These are phyloP conservation scores for Drosophila lini DNA, from an alignment of 1,140 invertebrate species.

Conservation along the genomic window DNA sequence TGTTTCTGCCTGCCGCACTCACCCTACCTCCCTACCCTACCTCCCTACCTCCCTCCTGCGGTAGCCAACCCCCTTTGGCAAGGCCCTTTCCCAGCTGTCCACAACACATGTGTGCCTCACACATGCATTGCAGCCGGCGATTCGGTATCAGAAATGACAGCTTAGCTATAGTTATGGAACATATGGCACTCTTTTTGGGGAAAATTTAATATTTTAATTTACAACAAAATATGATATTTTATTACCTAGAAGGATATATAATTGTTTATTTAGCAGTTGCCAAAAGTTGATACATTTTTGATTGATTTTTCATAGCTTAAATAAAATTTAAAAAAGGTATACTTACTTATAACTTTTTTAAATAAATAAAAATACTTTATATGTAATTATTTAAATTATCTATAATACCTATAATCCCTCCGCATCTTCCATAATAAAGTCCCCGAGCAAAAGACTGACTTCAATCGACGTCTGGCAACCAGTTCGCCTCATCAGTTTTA, in stretches of 20 bases:
- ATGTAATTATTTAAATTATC: too few relatives aligned
- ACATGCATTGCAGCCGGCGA: conserved; percentile 68
- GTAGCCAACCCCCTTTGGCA: conserved; percentile 23
- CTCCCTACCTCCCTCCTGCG: conserved; percentile 3
- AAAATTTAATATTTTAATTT: neutral
- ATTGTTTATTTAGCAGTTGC: too few relatives aligned
- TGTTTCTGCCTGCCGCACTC: conserved; percentile 56
- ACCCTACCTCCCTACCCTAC: conserved; percentile 30
- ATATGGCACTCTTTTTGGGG: conserved; percentile 11
- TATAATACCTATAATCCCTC: neutral
- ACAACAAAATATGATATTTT: neutral
- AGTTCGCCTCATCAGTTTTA: conserved; percentile 75
- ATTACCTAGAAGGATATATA: neutral
- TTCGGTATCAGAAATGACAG: conserved; percentile 26
- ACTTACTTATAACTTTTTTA: neutral
- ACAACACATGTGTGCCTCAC: conserved; percentile 55
- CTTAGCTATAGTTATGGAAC: conserved; percentile 15
- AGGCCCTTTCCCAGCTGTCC: conserved; percentile 52
- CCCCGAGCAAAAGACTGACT: neutral
- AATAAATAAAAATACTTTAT: neutral
- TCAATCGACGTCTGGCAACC: conserved; percentile 54
- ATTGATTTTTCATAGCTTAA: too few relatives aligned
- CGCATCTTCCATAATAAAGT: neutral
- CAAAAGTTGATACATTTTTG: rapidly evolving
- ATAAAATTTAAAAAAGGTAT: neutral